These are phyloP conservation scores for Gryllus bimaculatus DNA, from an alignment of 1,140 invertebrate species.

Conservation along the genomic window DNA sequence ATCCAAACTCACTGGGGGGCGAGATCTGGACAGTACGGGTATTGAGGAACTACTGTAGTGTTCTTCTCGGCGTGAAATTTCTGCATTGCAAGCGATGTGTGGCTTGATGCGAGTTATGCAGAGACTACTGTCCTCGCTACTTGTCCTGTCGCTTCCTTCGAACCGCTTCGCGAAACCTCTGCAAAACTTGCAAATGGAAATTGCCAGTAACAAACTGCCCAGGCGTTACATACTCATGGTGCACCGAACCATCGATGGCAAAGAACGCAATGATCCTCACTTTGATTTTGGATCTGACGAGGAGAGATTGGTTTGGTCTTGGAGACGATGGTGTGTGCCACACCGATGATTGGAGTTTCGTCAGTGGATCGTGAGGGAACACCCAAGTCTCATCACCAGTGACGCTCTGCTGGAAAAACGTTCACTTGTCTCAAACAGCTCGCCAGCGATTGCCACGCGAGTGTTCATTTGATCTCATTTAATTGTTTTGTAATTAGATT, in stretches of 20 bases:
- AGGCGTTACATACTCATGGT: constrained; percentile 16
- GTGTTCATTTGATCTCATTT: no score
- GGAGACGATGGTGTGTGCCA: constrained; percentile 22
- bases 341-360: constrained; percentile 24
- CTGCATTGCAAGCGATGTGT: constrained; percentile 8
- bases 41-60: not conserved
- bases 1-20: not conserved
- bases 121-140: no score
- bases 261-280: constrained; percentile 31
- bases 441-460: no score
- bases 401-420: constrained; percentile 13
- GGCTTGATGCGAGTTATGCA: no score
- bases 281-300: constrained; percentile 28
- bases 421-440: no score
- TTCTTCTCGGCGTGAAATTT: constrained; percentile 10
- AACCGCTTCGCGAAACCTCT: constrained; percentile 17
- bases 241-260: constrained; percentile 23
- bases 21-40: constrained; percentile 8
- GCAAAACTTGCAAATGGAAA: constrained; percentile 12
- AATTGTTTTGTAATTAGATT: no score
- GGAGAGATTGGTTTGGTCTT: no score
- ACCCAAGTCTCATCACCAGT: no score
- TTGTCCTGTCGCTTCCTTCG: constrained; percentile 15
- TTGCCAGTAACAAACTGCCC: constrained; percentile 20
- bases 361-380: no score